Conservation (phyloP, 2,113 vertebrate species). For the Microtus richardsoni region DNA sequence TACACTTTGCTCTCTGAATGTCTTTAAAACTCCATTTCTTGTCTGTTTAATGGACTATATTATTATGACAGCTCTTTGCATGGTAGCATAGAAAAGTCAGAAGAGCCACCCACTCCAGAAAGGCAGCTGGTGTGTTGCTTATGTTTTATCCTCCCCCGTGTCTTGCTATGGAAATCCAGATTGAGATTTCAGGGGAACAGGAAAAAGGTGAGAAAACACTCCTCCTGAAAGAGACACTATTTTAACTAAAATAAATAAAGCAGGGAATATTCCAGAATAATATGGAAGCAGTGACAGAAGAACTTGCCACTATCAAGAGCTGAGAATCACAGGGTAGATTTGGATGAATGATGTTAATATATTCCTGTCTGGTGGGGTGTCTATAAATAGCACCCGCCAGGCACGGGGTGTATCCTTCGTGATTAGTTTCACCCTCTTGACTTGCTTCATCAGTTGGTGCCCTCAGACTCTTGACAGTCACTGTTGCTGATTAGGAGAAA, state of each 20-base stretch:
- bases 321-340: conserved; percentile 45
- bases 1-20: background rate
- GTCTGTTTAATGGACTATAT: background rate
- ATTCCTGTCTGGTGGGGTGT: conserved; percentile 63
- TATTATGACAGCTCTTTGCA: background rate
- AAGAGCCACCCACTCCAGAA: background rate
- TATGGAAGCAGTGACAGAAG: conserved; percentile 21
- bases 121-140: background rate
- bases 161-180: conserved; percentile 7
- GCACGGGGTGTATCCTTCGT: conserved; percentile 60
- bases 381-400: conserved; percentile 73
- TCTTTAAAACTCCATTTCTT: background rate
- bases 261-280: conserved; percentile 15
- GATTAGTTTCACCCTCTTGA: conserved; percentile 73
- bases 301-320: conserved; percentile 49
- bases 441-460: conserved; percentile 69
- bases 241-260: conserved; percentile 57
- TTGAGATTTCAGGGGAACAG: background rate
- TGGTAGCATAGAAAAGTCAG: background rate
- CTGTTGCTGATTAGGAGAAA: conserved; percentile 70
- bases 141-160: background rate
- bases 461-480: conserved; percentile 59
- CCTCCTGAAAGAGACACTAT: background rate
- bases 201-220: conserved; percentile 29
- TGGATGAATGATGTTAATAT: conserved; percentile 72